Conservation (phyloP, 2,888 invertebrate genomes). For the Agrotis exclamationis region DNA sequence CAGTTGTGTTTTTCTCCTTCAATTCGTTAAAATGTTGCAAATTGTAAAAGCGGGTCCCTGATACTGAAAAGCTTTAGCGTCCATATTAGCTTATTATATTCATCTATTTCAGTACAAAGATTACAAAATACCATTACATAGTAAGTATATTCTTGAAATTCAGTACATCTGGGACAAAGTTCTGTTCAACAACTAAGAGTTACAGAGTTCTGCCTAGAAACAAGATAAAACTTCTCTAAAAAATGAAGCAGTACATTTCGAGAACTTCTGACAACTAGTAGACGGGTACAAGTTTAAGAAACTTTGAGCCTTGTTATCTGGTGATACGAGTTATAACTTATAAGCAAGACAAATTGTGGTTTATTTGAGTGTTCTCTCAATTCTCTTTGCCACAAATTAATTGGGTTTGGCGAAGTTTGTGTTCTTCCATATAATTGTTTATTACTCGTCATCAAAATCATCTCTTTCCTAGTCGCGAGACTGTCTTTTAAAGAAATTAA, state of each 20-base stretch:
- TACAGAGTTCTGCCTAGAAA: conserved; percentile 10
- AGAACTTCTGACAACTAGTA: conserved; percentile 48
- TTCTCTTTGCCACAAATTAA: not conserved
- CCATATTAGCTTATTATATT: too few species aligned
- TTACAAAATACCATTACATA: too few species aligned
- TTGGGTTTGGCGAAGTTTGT: not conserved
- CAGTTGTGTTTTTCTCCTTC: too few species aligned
- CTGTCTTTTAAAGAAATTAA: too few species aligned
- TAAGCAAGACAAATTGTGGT: conserved; percentile 57
- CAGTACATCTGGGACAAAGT: conserved; percentile 6
- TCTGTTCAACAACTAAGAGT: conserved; percentile 15
- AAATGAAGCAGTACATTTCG: conserved; percentile 44
- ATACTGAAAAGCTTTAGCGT: too few species aligned
- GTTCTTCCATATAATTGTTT: not conserved
- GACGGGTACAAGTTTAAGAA: conserved; percentile 52
- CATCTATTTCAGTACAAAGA: too few species aligned
- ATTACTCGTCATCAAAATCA: not conserved
- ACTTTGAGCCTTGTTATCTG: conserved; percentile 56
- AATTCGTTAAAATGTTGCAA: too few species aligned
- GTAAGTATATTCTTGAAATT: not conserved
- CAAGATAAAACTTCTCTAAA: conserved; percentile 35
- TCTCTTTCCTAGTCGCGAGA: too few species aligned
- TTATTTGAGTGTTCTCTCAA: conserved; percentile 40
- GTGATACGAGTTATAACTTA: conserved; percentile 49
- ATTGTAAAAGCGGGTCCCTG: too few species aligned